Base-by-base conservation (phyloP, 2,113 vertebrate species). In the Oxyura jamaicensis region DNA sequence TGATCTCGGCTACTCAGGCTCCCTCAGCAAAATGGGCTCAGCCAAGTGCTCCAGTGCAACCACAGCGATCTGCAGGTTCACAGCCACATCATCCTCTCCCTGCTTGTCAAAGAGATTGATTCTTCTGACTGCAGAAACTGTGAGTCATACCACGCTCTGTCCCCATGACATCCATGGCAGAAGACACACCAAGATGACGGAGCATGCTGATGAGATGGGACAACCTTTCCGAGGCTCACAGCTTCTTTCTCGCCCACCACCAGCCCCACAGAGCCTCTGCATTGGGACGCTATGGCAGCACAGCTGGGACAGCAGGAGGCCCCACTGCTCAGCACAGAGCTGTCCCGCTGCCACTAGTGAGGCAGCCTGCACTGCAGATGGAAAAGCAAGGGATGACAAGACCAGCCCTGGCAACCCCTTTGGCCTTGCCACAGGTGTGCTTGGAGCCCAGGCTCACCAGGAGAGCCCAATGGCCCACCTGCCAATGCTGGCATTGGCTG, bases 101-200 rank as follows among this genome's bases (percentile, higher is more conserved):
- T 5, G 4, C 44, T 69, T 53, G n/a, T 48, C 58, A 65, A 56
- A 79, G 21, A 66, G 31, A 66, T 1, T 62, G 82, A 78, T 41
- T 66, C 77, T 66, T 69, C 46, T 2, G 5, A 0, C 0, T 62
- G 31, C 39, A 66, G 29, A 60, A 65, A 35, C 58, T 9, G 58
- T 12, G 1, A 2, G 39, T 42, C 21, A 25, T 1, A 0, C 53
- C 3, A 0, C 5, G 1, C 26, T 31, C n/a, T 25, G 10, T 21
- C 44, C 52, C 60, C 48, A 22, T 10, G 6, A 19, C 66, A 35
- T n/a, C 36, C 52, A 60, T 50, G 39, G 53, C 1, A 0, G 67
- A 53, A 33, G 60, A 48, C 33, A 35, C 1, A 4, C 11, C 48
- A 56, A 60, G 52, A 74, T 21, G 69, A 28, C 0, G 1, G 21